Evolutionary conservation across 2,113 vertebrate genomes (phyloP).

Genomic region (Pelodiscus sinensis): DNA sequence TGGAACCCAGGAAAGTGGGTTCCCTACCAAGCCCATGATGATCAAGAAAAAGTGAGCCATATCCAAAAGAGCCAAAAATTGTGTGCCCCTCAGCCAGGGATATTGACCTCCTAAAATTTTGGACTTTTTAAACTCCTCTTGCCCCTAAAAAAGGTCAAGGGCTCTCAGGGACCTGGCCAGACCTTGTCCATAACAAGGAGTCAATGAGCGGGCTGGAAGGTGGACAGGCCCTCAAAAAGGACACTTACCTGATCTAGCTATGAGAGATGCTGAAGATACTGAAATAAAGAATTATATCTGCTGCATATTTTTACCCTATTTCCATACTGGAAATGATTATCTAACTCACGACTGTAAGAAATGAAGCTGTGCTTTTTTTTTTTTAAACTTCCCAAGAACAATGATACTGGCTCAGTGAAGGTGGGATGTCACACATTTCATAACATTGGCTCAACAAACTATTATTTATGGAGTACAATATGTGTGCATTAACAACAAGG

Average conservation of each 20-base stretch:
- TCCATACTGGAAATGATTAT: neutral
- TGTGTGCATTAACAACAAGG: rapidly evolving
- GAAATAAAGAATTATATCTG: neutral
- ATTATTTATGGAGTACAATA: neutral
- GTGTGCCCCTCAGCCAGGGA: neutral
- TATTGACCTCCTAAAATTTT: neutral
- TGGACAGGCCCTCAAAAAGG: neutral
- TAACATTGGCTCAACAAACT: neutral
- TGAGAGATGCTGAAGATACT: neutral
- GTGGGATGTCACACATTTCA: neutral
- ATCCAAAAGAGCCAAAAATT: neutral
- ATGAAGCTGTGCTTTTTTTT: rapidly evolving
- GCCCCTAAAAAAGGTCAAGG: neutral
- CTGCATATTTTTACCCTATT: neutral
- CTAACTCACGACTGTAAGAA: neutral
- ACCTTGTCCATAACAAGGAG: neutral
- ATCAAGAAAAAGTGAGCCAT: neutral
- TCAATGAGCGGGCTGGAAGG: neutral
- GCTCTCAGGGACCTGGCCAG: neutral
- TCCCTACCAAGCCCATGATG: neutral
- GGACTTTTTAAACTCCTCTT: too few relatives aligned
- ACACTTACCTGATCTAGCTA: neutral
- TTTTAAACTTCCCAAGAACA: neutral
- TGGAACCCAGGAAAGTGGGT: neutral
- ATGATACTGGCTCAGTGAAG: neutral